Base-by-base conservation (phyloP, 92 coral and sea anemone genomes). In the Pocillopora grandis region DNA sequence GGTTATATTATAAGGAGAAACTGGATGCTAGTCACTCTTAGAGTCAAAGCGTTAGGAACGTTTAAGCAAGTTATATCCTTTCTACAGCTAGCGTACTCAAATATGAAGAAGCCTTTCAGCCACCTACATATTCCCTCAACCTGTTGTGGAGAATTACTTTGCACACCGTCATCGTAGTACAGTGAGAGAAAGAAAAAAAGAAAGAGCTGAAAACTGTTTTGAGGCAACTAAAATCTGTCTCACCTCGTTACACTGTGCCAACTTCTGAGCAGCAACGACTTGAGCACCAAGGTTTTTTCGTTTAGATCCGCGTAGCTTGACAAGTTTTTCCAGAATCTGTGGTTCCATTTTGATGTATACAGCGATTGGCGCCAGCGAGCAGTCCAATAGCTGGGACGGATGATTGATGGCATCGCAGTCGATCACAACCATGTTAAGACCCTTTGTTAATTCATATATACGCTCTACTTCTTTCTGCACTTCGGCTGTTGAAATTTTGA, bases 351-450 rank as follows among this genome's bases (percentile, higher is more conserved):
- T 94, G 63, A 96, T 95, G 82, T 96, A 96, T 67, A 96, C 92
- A 7, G 95, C 84, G 58, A 96, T 93, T 5, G 98, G 98, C 5
- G 98, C 97, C 85, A 96, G 90, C 73, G 98, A 93, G 87, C 98
- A 94, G 83, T 96, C 98, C 71, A 89, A 81, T 58, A 96, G 94
- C 80, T 96, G 98, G 16, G 98, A 92, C 15, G 98, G 98, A 72
- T 96, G 97, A 67, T 96, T 96, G 66, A 96, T 90, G 91, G 90
- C 93, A 80, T 96, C 95, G 77, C 98, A 94, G 86, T 96, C 99
- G 9, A 96, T 89, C 23, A 96, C 92, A 11, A 96, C 98, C 80
- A 96, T 87, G 66, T 94, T 90, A 60, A 94, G 89, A 70, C 91
- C 89, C 77, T 94, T 90, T 11, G 98, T 80, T 12, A 96, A 84